Percentiles rank a stretch among this genome's conserved stretches.
These are phyloP conservation scores for Trinectes maculatus DNA, from an alignment of 2,113 vertebrate genomes.

Conservation along the genomic window DNA sequence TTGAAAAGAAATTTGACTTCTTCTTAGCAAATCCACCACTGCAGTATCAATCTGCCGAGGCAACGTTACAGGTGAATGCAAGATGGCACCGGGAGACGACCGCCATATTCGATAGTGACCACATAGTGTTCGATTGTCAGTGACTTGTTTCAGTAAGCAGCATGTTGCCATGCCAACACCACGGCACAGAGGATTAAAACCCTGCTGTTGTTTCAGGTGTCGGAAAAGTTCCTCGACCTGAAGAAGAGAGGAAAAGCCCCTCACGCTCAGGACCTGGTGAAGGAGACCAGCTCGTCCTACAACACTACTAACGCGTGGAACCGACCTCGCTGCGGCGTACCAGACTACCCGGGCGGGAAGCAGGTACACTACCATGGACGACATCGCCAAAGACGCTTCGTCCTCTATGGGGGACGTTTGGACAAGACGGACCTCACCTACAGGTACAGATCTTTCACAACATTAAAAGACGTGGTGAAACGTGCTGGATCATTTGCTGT, in stretches of 20 bases:
- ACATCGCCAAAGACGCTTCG: slow-evolving; percentile 87
- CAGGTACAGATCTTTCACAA: slow-evolving; percentile 77
- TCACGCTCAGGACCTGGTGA: slow-evolving; percentile 62
- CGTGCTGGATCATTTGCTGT: neutral
- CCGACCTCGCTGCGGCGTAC: slow-evolving; percentile 89
- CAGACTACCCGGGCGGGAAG: slow-evolving; percentile 74
- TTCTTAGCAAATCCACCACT: too few relatives aligned
- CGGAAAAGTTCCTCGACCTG: slow-evolving; percentile 58
- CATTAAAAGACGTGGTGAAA: neutral
- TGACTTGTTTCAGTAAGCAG: too few relatives aligned
- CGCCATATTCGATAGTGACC: too few relatives aligned
- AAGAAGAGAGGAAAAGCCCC: slow-evolving; percentile 55
- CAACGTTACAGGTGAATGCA: too few relatives aligned
- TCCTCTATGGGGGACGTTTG: slow-evolving; percentile 88
- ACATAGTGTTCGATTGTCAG: too few relatives aligned
- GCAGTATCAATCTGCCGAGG: too few relatives aligned
- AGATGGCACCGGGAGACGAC: too few relatives aligned
- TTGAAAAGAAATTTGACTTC: too few relatives aligned
- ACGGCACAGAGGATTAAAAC: neutral
- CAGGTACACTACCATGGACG: slow-evolving; percentile 49
- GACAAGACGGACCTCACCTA: slow-evolving; percentile 91
- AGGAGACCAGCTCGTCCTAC: slow-evolving; percentile 28
- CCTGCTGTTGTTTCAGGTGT: slow-evolving; percentile 46
- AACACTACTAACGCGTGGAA: slow-evolving; percentile 60
- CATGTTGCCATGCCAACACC: too few relatives aligned